Percentiles rank a stretch among this genome's conserved stretches.
These are phyloP conservation scores for Tuta absoluta DNA, from an alignment of 2,888 invertebrate species.

Conservation along the genomic window DNA sequence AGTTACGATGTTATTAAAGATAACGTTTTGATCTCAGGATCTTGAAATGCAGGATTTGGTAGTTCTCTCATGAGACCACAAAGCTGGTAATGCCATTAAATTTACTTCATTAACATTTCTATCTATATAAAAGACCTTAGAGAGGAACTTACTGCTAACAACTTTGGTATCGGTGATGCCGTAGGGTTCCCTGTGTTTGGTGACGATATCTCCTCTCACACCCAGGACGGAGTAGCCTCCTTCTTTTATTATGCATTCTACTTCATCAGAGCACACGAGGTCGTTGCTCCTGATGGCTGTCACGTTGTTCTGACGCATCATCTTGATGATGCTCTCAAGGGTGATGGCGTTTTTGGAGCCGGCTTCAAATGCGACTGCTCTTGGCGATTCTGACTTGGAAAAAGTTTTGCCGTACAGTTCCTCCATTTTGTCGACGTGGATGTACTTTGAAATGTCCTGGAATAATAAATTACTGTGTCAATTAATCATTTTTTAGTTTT, in stretches of 20 bases:
- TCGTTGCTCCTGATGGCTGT: conserved; percentile 55
- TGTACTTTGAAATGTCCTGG: conserved; percentile 66
- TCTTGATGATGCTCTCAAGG: conserved; percentile 58
- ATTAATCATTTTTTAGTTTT: too few species aligned
- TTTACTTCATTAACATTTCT: too few species aligned
- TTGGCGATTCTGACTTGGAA: conserved; percentile 63
- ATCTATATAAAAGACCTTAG: too few species aligned
- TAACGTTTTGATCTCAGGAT: too few species aligned
- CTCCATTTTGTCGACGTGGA: conserved; percentile 63
- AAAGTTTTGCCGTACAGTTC: conserved; percentile 59
- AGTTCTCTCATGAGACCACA: too few species aligned
- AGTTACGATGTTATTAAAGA: too few species aligned
- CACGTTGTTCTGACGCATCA: conserved; percentile 71
- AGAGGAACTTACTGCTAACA: conserved; percentile 60
- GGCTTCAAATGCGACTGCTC: conserved; percentile 61
- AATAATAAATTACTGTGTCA: conserved; percentile 33
- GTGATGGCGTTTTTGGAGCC: conserved; percentile 68
- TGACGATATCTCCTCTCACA: conserved; percentile 64
- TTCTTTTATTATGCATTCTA: conserved; percentile 56
- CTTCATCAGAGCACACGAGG: conserved; percentile 47
- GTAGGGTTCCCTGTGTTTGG: conserved; percentile 54
- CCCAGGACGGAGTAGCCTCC: conserved; percentile 62
- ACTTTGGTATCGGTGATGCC: conserved; percentile 82
- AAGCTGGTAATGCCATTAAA: too few species aligned
- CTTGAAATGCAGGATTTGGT: too few species aligned